Evolutionary conservation across 2,113 vertebrate genomes (phyloP).

Genomic region (Neolamprologus falcicula): DNA sequence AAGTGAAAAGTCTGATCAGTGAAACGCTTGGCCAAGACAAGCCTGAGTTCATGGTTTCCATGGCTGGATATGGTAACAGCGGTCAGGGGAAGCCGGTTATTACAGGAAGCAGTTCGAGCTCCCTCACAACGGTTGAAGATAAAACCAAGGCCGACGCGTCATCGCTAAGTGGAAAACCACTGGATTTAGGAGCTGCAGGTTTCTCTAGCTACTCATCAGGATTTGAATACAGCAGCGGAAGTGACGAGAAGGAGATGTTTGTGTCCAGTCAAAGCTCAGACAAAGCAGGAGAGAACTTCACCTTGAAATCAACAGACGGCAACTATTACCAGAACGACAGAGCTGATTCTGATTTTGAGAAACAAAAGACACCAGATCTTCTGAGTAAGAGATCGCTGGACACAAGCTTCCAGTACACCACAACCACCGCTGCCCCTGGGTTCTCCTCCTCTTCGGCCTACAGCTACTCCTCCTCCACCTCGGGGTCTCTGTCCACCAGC

Average conservation of each 20-base stretch:
- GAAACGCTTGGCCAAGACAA: conserved; percentile 44
- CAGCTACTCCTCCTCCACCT: conserved; percentile 76
- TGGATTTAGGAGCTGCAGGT: conserved; percentile 14
- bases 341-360: conserved; percentile 47
- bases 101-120: background rate
- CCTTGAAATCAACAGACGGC: conserved; percentile 41
- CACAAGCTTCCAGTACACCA: conserved; percentile 73
- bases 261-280: conserved; percentile 9
- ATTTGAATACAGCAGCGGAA: conserved; percentile 47
- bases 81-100: conserved; percentile 31
- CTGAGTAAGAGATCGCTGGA: conserved; percentile 62
- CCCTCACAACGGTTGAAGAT: conserved; percentile 2
- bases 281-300: conserved; percentile 34
- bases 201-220: conserved; percentile 44
- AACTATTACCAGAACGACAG: conserved; percentile 44
- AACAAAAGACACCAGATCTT: conserved; percentile 53
- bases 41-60: conserved; percentile 62
- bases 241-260: conserved; percentile 41
- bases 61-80: conserved; percentile 53
- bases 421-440: conserved; percentile 58
- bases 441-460: conserved; percentile 77
- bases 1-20: conserved; percentile 44
- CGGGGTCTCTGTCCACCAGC: conserved; percentile 74
- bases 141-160: conserved; percentile 3
- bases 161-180: conserved; percentile 17